phyloP scores from a whole-genome alignment of 92 coral and sea anemone genomes.

The Phenganax marumi region DNA sequence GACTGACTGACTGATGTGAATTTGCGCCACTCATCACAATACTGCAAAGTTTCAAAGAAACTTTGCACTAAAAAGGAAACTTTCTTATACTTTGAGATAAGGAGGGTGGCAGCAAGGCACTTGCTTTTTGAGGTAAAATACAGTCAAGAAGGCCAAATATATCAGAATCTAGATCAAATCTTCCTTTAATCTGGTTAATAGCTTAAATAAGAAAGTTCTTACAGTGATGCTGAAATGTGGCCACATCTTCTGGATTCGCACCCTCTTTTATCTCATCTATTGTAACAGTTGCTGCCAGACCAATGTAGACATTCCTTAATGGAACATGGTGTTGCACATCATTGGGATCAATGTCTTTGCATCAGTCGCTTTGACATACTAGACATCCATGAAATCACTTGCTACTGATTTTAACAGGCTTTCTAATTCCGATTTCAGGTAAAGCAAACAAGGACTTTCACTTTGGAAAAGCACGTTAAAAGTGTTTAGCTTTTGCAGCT shows the following conservation, averaged over 20 bases:
- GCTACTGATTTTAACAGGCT: slow-evolving; percentile 11
- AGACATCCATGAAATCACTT: slow-evolving; percentile 25
- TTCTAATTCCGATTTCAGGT: slow-evolving; percentile 17
- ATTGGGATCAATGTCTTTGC: background rate
- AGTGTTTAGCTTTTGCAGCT: slow-evolving; percentile 50
- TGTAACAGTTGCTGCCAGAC: background rate
- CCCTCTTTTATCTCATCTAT: background rate
- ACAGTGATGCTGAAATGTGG: background rate
- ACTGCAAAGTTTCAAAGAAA: too few relatives aligned
- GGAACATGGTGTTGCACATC: background rate
- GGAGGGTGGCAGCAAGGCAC: background rate
- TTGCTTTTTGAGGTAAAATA: background rate
- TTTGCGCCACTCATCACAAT: too few relatives aligned
- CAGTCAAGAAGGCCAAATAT: background rate
- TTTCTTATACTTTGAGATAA: background rate
- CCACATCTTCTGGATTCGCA: background rate
- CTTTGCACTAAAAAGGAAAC: too few relatives aligned
- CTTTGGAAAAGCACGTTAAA: slow-evolving; percentile 56
- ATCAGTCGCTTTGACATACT: background rate
- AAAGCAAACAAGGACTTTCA: slow-evolving; percentile 55
- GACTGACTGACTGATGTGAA: too few relatives aligned
- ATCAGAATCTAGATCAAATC: slow-evolving; percentile 4
- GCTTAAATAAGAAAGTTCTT: slow-evolving; percentile 14
- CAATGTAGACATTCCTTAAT: background rate
- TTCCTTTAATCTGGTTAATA: background rate